Evolutionary conservation across 2,113 vertebrate species (phyloP), one percentile per base, ranked within the genome.

Genomic region (Engystomops pustulosus): DNA sequence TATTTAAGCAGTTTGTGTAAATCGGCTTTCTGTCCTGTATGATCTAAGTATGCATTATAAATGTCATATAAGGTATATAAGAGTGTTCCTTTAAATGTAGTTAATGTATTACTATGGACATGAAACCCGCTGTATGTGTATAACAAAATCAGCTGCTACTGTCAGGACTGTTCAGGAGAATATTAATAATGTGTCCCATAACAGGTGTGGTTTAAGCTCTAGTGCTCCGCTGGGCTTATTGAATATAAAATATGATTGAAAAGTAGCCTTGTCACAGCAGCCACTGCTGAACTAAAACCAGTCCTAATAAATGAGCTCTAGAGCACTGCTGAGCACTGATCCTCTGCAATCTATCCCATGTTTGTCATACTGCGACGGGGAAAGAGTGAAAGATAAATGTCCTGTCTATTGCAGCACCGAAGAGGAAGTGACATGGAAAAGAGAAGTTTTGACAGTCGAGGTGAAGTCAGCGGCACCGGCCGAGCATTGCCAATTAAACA

Each of bases 381-480:
- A 74, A 32, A 12, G 30, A 55, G 36, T 77, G 25, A 36, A 15
- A 23, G 5, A 15, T 55, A 17, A 58, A 36, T 55, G 23, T 20
- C 27, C 45, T 25, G 6, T 67, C 84, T 78, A 15, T 83, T 0
- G 0, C 90, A 98, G 97, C 95, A 96, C 25, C 96, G 97, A 25
- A 92, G 97, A 15, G 97, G 96, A 83, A 98, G 97, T 3, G 97
- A 99, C 89, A 86, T 93, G 0, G 98, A 99, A 80, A 98, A 95
- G 89, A 95, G 95, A 85, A 92, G 94, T 18, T 87, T 93, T 30
- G 98, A 98, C 44, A 90, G 91, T 55, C 94, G 96, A 77, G 95
- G 93, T 15, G 97, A 99, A 72, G 90, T 4, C 15, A 87, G 89
- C 0, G 94, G 95, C 68, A 89, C 92, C 0, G 90, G 88, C 6